Conservation (phyloP, 2,888 invertebrate species). For the Epinotia nisella region DNA sequence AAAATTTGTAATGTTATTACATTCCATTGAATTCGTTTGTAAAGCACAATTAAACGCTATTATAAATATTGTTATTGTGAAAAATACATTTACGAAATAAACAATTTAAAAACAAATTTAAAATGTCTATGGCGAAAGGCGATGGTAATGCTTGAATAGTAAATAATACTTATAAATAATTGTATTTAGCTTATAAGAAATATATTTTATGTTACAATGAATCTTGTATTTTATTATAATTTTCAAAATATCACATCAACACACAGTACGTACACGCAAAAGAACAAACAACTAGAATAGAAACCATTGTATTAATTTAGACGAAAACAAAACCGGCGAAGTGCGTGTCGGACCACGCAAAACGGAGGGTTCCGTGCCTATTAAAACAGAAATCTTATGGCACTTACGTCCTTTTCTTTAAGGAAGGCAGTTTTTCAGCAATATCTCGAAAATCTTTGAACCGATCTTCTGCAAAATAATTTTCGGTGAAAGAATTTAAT, state of each 20-base stretch:
- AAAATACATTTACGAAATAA: conserved; percentile 14
- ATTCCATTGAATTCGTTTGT: conserved; percentile 24
- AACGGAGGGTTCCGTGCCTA: too few species aligned
- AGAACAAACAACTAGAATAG: too few species aligned
- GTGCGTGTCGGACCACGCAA: too few species aligned
- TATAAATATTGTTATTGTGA: conserved; percentile 10
- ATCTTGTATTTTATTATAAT: conserved; percentile 47
- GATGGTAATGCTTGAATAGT: conserved; percentile 45
- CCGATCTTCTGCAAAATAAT: too few species aligned
- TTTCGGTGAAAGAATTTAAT: too few species aligned
- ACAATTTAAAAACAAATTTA: conserved; percentile 32
- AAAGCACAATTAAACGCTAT: background rate
- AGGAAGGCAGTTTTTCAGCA: too few species aligned
- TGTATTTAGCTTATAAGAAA: conserved; percentile 63
- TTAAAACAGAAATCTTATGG: too few species aligned
- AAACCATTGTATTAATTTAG: too few species aligned
- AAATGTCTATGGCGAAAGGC: conserved; percentile 48
- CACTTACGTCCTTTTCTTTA: too few species aligned
- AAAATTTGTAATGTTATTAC: conserved; percentile 1
- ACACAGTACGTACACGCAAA: background rate
- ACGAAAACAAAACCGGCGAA: too few species aligned
- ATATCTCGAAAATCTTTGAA: too few species aligned
- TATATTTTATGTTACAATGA: conserved; percentile 62
- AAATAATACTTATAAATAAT: conserved; percentile 47
- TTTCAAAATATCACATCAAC: background rate